Base-by-base conservation (phyloP, 37 sponge, comb jelly and placozoan genomes). In the Haliclona indistincta region DNA sequence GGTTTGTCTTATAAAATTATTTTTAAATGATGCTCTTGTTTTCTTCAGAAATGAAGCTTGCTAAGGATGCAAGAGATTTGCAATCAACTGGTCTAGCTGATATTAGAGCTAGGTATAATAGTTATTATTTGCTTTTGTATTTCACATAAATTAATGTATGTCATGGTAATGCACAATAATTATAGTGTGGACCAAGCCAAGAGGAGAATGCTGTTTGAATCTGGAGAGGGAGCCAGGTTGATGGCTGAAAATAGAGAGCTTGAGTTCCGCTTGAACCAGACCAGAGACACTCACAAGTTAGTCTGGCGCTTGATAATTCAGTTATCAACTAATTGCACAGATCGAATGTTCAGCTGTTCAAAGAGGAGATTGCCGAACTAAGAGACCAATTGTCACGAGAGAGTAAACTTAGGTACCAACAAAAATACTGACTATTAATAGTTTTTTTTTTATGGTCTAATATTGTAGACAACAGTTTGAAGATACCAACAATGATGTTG, bases 201-300 rank as follows among this genome's bases (percentile, higher is more conserved):
- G 77, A 28, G 63, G 3, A 75, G 64, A 49, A 51, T 89, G 38
- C 36, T 80, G 34, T 70, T 42, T 41, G 75, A 84, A 63, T 69
- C 81, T 52, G 81, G 80, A 43, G 85, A 84, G 43, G 58, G 75
- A n/a, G 80, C 68, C 15, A 73, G 76, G 26, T 36, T 89, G 58
- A 38, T 32, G 22, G 53, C n/a, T 17, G 80, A 75, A 22, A 53
- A 67, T 26, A 74, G 69, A 43, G 85, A 80, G 0, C 61, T 80
- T 15, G 63, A 83, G 36, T 43, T 51, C 29, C 74, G 63, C 49
- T 49, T 89, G n/a, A 54, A 32, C 8, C 75, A 83, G 53, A 41
- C 84, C 6, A 53, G 56, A 44, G 81, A 83, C 8, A 62, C 77
- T 6, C 90, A 89, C 69, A 68, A 67, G 90, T 89, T 3, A 70